Evolutionary conservation across 2,797 vertebrate species (phyloP).

Genomic region (Atherinosoma microstoma): DNA sequence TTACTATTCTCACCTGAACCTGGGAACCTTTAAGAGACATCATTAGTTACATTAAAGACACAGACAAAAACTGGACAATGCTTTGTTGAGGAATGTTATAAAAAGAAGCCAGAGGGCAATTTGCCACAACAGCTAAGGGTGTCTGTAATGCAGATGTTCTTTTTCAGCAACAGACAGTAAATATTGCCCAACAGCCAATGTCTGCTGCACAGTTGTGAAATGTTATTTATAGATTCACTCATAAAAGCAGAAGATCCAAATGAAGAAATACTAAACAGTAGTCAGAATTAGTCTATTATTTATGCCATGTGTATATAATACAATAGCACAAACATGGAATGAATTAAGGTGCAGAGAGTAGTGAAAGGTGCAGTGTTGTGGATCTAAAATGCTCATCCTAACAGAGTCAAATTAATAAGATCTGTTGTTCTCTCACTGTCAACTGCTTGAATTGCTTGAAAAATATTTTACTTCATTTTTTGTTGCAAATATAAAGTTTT

Average conservation of each 20-base stretch:
- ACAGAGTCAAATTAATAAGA: neutral
- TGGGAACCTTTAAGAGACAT: slow-evolving; percentile 51
- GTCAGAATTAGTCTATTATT: neutral
- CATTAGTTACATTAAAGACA: slow-evolving; percentile 48
- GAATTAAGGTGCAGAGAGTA: neutral
- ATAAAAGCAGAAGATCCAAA: neutral
- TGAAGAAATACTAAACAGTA: neutral
- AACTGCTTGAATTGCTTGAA: too few species aligned
- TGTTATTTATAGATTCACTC: neutral
- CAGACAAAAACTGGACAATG: slow-evolving; percentile 44
- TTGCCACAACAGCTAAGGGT: slow-evolving; percentile 32
- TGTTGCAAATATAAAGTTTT: too few species aligned
- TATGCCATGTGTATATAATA: neutral
- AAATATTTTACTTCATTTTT: too few species aligned
- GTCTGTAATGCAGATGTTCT: slow-evolving; percentile 27
- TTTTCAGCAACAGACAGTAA: slow-evolving; percentile 13
- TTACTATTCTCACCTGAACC: slow-evolving; percentile 18
- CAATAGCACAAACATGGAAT: neutral
- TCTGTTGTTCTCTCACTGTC: too few species aligned
- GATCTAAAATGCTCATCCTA: too few species aligned
- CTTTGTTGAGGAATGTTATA: slow-evolving; percentile 38
- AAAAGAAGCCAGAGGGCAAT: slow-evolving; percentile 57
- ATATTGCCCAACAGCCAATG: neutral
- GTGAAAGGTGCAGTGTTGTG: neutral
- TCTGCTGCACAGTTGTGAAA: slow-evolving; percentile 9